A percentile compares a stretch with the other conserved stretches of the same genome.
phyloP scores from a whole-genome alignment of 2,113 vertebrate species.

The Grammomys dolichurus region DNA sequence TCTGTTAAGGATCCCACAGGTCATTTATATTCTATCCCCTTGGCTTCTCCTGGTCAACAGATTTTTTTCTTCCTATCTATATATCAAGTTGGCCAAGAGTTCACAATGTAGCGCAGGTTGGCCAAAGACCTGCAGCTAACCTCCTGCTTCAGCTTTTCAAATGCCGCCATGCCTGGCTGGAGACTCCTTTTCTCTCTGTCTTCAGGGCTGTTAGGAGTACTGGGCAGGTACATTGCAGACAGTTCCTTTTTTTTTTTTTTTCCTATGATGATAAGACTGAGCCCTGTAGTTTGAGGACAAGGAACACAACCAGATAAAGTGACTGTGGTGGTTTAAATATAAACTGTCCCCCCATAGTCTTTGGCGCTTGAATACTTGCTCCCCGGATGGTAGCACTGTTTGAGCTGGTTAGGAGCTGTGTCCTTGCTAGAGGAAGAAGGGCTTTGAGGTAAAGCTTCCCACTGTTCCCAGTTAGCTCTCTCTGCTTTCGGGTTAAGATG shows the following conservation, averaged over 20 bases:
- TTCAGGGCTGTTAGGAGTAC: background rate
- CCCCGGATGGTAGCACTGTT: background rate
- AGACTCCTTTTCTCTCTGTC: background rate
- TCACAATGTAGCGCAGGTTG: background rate
- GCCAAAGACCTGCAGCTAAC: background rate
- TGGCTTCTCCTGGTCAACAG: background rate
- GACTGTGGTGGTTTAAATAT: background rate
- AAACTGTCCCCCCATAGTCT: background rate
- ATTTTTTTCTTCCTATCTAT: background rate
- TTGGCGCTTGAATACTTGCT: background rate
- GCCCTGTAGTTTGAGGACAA: background rate
- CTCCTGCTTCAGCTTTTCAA: background rate
- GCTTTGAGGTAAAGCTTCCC: background rate
- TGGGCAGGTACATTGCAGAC: background rate
- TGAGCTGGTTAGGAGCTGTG: background rate
- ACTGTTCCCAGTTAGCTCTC: background rate
- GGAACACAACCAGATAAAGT: background rate
- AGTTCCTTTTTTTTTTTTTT: background rate
- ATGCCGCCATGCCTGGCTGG: background rate
- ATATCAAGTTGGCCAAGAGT: background rate
- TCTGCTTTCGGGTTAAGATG: background rate
- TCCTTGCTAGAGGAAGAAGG: background rate
- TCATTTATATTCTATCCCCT: background rate
- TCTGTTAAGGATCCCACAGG: background rate
- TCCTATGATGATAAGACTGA: too few relatives aligned